These are phyloP conservation scores for Merluccius polli DNA, from an alignment of 2,797 vertebrate genomes.

Conservation along the genomic window DNA sequence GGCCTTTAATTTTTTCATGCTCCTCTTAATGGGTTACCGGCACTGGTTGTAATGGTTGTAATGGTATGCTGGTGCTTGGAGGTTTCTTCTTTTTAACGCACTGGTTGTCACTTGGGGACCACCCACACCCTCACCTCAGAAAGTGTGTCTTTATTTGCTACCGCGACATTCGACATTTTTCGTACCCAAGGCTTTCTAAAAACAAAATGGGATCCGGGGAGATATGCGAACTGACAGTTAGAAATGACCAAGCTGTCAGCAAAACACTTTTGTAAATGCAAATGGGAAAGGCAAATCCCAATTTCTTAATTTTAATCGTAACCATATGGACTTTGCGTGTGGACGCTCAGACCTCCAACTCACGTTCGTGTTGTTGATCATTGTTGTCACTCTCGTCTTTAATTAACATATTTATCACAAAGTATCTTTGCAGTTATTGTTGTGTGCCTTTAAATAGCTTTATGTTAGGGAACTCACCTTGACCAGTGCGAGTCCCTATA, in stretches of 20 bases:
- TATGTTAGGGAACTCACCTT: neutral
- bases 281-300: conserved; percentile 26
- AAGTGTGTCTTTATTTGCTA: conserved; percentile 41
- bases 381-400: neutral
- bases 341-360: conserved; percentile 11
- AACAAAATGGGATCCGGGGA: conserved; percentile 35
- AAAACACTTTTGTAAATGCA: conserved; percentile 50
- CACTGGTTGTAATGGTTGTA: conserved; percentile 5
- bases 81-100: conserved; percentile 26
- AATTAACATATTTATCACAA: neutral
- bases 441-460: neutral
- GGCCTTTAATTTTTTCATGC: conserved; percentile 34
- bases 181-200: conserved; percentile 25
- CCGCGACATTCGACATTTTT: conserved; percentile 48
- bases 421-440: conserved; percentile 5
- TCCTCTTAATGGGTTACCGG: conserved; percentile 21
- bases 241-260: conserved; percentile 55
- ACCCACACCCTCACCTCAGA: conserved; percentile 50
- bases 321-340: conserved; percentile 47
- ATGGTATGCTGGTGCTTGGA: conserved; percentile 22
- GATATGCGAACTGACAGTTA: conserved; percentile 60
- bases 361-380: neutral
- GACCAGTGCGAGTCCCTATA: neutral
- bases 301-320: conserved; percentile 43
- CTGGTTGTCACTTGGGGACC: conserved; percentile 58